Evolutionary conservation across 2,888 invertebrate genomes (phyloP), one percentile per base, ranked within the genome.

Genomic region (Lysandra coridon): DNA sequence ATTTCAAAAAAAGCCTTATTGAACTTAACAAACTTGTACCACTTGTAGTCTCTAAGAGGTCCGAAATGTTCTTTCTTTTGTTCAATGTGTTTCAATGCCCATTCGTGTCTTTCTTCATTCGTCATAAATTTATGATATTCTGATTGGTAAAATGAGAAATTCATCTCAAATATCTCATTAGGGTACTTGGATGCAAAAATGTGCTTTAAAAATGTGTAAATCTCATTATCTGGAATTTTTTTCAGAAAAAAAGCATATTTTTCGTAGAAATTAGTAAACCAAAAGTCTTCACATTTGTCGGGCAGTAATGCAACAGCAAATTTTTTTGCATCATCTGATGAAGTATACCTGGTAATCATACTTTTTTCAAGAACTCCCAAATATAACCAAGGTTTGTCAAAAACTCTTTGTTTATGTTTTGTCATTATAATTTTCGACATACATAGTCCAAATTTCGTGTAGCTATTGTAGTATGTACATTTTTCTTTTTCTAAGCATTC

Each of bases 11-110:
- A 88, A 62, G 91, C 86, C 73, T 83, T 85, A 33, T 86, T 84
- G 79, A 87, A 92, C n/a, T 80, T 86, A 0, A 91, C 83, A 84
- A 87, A 91, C 81, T 86, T 82, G 79, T 88, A 91, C 89, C 89
- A 91, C 5, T 82, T 73, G 80, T 85, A 91, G 81, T 88, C 86
- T 57, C 83, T 82, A 17, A 86, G 86, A 37, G 64, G 80, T 3
- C 88, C 88, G 17, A 88, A 80, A 49, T 88, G 78, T 79, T 89
- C 90, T 53, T 83, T 81, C 57, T 84, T 83, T 79, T 83, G 85
- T 60, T 86, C 84, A 79, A 91, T 81, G 60, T 91, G 86, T 37
- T 82, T 80, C 30, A 89, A 81, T n/a, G 90, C 90, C 91, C 91
- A 91, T 73, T 79, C 69, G 83, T 91, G 88, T 81, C 80, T 85